Conservation (phyloP, 1,140 invertebrate species). For the Platyscapa corneri region DNA sequence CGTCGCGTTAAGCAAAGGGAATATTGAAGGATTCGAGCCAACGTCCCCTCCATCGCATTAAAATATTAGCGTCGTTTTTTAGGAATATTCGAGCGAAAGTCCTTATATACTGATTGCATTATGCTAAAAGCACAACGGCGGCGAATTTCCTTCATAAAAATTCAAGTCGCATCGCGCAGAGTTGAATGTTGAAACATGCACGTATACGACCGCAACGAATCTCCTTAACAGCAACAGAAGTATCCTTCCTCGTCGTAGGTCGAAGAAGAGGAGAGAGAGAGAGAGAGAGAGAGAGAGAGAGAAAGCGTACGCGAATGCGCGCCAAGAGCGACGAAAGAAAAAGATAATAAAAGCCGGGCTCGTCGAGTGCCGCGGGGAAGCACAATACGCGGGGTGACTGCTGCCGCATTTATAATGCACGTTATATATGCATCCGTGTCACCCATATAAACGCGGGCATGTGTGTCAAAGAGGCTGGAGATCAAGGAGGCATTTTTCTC, state of each 20-base stretch:
- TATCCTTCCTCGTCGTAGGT: neutral
- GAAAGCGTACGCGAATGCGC: neutral
- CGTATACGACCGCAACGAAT: conserved; percentile 20
- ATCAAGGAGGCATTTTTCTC: conserved; percentile 9
- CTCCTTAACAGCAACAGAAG: conserved; percentile 12
- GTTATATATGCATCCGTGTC: conserved; percentile 36
- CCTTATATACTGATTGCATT: conserved; percentile 10
- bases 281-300: neutral
- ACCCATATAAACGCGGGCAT: conserved; percentile 23
- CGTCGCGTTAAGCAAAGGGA: neutral
- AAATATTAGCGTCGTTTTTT: neutral
- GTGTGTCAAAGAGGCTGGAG: neutral
- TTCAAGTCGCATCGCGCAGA: neutral
- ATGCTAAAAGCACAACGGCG: conserved; percentile 14
- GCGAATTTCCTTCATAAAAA: conserved; percentile 17
- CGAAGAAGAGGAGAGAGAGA: neutral
- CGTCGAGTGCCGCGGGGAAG: conserved; percentile 50
- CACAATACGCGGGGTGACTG: conserved; percentile 67
- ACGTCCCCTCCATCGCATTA: neutral
- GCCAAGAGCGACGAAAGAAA: conserved; percentile 43
- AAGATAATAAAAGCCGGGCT: conserved; percentile 31
- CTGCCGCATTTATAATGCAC: conserved; percentile 68
- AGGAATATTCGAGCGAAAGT: neutral
- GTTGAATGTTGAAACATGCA: conserved; percentile 18
- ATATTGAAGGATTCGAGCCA: neutral